These are phyloP conservation scores for Microchirus variegatus DNA, from an alignment of 2,797 vertebrate genomes.

Conservation along the genomic window DNA sequence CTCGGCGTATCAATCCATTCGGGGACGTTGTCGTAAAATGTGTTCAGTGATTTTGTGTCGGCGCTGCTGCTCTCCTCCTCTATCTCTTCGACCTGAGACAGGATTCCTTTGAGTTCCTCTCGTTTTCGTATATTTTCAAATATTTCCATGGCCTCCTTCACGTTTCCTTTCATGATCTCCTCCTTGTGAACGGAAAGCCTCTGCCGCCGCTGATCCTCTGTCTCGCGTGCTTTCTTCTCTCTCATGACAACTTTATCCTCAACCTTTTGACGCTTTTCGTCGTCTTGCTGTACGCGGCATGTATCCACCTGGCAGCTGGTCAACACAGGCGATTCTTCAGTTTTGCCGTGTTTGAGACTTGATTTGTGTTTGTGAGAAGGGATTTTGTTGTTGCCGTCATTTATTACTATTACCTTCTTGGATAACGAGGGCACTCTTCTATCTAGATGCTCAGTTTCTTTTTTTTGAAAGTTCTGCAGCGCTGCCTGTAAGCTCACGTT, in stretches of 20 bases:
- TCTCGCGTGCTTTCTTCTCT: conserved; percentile 75
- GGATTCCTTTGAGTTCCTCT: conserved; percentile 86
- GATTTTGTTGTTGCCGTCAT: conserved; percentile 21
- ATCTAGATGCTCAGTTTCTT: conserved; percentile 42
- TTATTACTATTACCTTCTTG: conserved; percentile 62
- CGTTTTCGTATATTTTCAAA: conserved; percentile 85
- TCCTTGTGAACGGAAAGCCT: conserved; percentile 88
- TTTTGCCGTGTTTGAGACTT: conserved; percentile 2
- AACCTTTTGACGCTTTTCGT: conserved; percentile 24
- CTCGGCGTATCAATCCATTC: conserved; percentile 73
- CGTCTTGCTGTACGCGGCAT: conserved; percentile 17
- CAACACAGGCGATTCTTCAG: conserved; percentile 15
- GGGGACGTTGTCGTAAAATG: conserved; percentile 84
- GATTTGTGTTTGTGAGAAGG: conserved; percentile 22
- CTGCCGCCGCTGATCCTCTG: conserved; percentile 82
- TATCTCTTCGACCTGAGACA: conserved; percentile 84
- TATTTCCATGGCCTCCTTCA: conserved; percentile 83
- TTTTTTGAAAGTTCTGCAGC: conserved; percentile 63
- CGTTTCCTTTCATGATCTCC: conserved; percentile 88
- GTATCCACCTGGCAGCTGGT: conserved; percentile 12
- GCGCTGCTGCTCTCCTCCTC: conserved; percentile 81
- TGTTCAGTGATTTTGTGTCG: conserved; percentile 78
- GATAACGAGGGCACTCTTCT: conserved; percentile 39
- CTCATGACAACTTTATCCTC: conserved; percentile 76
- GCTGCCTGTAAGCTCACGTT: conserved; percentile 56